Conservation (phyloP, 2,113 vertebrate species). For the Apteryx mantelli region DNA sequence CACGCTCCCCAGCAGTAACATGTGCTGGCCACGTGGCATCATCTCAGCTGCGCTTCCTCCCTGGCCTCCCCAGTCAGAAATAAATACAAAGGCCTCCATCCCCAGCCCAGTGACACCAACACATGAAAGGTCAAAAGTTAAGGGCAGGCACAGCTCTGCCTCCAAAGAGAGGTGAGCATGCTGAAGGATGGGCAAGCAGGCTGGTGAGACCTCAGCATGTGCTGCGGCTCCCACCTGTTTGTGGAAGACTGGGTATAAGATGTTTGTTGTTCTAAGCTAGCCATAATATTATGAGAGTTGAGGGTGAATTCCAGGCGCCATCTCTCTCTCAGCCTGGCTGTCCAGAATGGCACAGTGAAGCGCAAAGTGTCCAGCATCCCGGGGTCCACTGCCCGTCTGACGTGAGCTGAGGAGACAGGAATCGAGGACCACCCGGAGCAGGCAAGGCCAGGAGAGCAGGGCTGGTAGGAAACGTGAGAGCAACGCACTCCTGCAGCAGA, state of each 20-base stretch:
- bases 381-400: fast-evolving
- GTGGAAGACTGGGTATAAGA: background rate
- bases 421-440: fast-evolving
- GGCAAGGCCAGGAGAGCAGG: fast-evolving
- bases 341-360: background rate
- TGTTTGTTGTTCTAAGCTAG: background rate
- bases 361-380: background rate
- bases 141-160: background rate
- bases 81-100: background rate
- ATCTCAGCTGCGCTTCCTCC: background rate
- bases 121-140: background rate
- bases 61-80: background rate
- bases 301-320: fast-evolving
- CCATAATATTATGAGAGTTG: fast-evolving
- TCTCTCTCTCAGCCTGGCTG: background rate
- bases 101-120: fast-evolving
- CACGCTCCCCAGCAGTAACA: fast-evolving
- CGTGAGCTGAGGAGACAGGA: background rate
- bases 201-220: background rate
- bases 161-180: background rate
- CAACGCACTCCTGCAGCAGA: background rate
- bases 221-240: background rate
- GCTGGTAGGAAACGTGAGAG: background rate
- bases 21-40: fast-evolving
- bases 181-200: fast-evolving